phyloP scores from a whole-genome alignment of 2,888 invertebrate species.

The Desoria tigrina region DNA sequence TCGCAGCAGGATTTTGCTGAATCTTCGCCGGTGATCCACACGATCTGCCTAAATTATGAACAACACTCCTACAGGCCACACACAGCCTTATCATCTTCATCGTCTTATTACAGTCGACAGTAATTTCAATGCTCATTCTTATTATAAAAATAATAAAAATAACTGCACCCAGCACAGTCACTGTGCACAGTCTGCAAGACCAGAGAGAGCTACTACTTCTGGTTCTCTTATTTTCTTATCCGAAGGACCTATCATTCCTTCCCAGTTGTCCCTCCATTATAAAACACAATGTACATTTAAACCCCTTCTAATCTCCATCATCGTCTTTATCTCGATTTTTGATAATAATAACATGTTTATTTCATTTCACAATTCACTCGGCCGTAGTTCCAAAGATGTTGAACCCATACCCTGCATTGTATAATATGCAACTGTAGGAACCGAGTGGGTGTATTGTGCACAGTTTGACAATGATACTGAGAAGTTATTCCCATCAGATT shows the following conservation, averaged over 20 bases:
- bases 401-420: no score
- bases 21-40: conserved; percentile 53
- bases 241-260: no score
- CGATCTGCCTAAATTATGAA: conserved; percentile 53
- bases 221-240: no score
- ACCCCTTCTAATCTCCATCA: conserved; percentile 10
- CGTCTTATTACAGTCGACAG: conserved; percentile 14
- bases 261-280: not conserved
- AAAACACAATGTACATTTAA: conserved; percentile 4
- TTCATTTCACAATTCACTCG: not conserved
- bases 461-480: no score
- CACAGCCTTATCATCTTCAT: conserved; percentile 42
- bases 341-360: conserved; percentile 10
- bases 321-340: not conserved
- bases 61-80: conserved; percentile 50
- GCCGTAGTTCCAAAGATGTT: no score
- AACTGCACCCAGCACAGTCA: conserved; percentile 15
- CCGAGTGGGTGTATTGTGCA: no score
- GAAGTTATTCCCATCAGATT: no score
- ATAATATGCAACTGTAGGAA: no score
- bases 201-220: no score
- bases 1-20: conserved; percentile 52
- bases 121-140: conserved; percentile 13
- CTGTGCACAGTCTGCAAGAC: no score
- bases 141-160: conserved; percentile 20